A percentile compares a stretch with the other conserved stretches of the same genome.
Evolutionary conservation across 2,113 vertebrate species (phyloP).

Genomic region (Anguilla rostrata): DNA sequence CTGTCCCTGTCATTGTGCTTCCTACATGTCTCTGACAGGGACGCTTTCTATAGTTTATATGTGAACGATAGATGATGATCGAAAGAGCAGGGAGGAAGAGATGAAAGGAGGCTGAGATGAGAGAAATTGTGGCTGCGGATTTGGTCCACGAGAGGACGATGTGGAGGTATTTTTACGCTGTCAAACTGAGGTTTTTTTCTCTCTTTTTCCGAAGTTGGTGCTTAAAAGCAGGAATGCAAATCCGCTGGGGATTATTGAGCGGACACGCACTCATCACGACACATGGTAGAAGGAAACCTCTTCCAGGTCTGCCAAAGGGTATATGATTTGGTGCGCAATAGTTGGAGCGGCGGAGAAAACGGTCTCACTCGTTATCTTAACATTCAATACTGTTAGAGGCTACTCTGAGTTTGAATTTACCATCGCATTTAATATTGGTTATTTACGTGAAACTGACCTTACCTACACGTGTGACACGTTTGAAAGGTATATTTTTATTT

Average conservation of each 20-base stretch:
- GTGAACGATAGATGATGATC: background rate
- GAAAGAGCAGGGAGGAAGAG: background rate
- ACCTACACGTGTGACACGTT: conserved; percentile 39
- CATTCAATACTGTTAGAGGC: conserved; percentile 23
- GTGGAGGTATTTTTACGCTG: conserved; percentile 26
- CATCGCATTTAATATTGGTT: background rate
- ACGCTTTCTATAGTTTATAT: background rate
- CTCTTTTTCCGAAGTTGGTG: conserved; percentile 32
- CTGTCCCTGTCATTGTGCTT: background rate
- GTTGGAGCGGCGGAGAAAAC: conserved; percentile 26
- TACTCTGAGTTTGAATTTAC: conserved; percentile 45
- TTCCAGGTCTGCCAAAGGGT: conserved; percentile 50
- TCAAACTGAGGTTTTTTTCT: conserved; percentile 20
- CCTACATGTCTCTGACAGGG: background rate
- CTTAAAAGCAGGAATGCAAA: conserved; percentile 61
- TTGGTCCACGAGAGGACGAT: conserved; percentile 38
- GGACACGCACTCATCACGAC: conserved; percentile 30
- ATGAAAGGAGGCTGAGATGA: background rate
- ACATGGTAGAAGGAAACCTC: conserved; percentile 48
- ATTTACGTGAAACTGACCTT: background rate
- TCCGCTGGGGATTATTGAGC: conserved; percentile 59
- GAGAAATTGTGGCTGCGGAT: background rate
- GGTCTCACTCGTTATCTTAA: conserved; percentile 24
- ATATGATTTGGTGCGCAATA: conserved; percentile 58
- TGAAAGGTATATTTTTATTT: conserved; percentile 14